Evolutionary conservation across 2,113 vertebrate genomes (phyloP).

Genomic region (Dasyurus viverrinus): DNA sequence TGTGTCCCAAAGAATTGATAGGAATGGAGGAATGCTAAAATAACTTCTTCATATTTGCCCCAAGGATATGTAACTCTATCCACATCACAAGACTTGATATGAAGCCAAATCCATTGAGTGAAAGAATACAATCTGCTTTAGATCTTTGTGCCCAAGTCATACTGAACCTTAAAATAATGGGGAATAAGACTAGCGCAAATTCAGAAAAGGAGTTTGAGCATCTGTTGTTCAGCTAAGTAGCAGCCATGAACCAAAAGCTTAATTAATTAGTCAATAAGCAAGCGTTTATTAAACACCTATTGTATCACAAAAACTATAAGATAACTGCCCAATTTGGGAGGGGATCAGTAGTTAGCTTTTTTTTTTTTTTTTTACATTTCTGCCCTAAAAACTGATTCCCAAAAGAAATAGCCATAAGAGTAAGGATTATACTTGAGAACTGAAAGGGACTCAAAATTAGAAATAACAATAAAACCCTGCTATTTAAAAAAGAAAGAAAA

Average conservation of each 20-base stretch:
- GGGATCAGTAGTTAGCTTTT: too few relatives aligned
- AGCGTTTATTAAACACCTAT: neutral
- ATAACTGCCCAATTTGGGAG: too few relatives aligned
- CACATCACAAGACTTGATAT: neutral
- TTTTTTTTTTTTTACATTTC: neutral
- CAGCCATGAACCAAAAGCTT: neutral
- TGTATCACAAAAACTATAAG: too few relatives aligned
- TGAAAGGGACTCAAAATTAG: neutral
- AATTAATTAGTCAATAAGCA: neutral
- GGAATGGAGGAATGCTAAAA: neutral
- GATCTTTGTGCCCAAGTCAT: neutral
- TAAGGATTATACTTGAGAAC: neutral
- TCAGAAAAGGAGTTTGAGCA: neutral
- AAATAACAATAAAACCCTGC: neutral
- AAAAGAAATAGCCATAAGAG: neutral
- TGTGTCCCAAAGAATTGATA: neutral
- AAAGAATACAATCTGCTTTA: neutral
- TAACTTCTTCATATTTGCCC: neutral
- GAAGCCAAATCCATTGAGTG: neutral
- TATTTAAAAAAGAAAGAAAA: neutral
- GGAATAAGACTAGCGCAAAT: neutral
- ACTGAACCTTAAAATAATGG: neutral
- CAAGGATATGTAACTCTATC: neutral
- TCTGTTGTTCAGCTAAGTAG: neutral
- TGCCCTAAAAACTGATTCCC: neutral